phyloP scores from a whole-genome alignment of 2,113 vertebrate genomes.

The Cynopterus brachyotis region DNA sequence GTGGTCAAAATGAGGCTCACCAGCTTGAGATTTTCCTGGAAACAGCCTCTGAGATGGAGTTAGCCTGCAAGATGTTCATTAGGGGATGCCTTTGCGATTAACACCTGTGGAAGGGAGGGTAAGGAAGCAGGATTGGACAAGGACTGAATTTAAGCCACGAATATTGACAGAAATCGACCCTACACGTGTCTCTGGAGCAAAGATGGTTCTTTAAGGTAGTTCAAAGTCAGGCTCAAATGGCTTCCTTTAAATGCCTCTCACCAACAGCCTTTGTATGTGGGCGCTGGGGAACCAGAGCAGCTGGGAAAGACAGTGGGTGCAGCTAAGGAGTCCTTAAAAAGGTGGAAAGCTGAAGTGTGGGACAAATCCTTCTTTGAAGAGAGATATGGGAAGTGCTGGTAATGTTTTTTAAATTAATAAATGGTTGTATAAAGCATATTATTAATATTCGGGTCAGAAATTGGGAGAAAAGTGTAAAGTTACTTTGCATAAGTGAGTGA shows the following conservation, averaged over 20 bases:
- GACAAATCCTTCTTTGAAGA: not conserved
- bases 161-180: not conserved
- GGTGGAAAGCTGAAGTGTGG: fast-evolving
- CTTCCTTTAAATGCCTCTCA: not conserved
- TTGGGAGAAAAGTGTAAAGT: not conserved
- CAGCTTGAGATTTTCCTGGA: not conserved
- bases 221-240: not conserved
- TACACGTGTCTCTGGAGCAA: not conserved
- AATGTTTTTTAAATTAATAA: not conserved
- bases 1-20: not conserved
- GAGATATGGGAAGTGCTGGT: not conserved
- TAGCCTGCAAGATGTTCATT: not conserved
- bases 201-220: not conserved
- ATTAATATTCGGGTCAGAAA: not conserved
- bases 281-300: too few species aligned
- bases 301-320: fast-evolving
- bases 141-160: not conserved
- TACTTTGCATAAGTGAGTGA: not conserved
- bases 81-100: fast-evolving
- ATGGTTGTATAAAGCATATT: not conserved
- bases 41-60: not conserved
- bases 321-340: not conserved
- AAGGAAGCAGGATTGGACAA: too few species aligned
- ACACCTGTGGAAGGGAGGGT: not conserved
- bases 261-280: fast-evolving